phyloP scores from a whole-genome alignment of 2,888 invertebrate genomes.

The Ophion costatus region DNA sequence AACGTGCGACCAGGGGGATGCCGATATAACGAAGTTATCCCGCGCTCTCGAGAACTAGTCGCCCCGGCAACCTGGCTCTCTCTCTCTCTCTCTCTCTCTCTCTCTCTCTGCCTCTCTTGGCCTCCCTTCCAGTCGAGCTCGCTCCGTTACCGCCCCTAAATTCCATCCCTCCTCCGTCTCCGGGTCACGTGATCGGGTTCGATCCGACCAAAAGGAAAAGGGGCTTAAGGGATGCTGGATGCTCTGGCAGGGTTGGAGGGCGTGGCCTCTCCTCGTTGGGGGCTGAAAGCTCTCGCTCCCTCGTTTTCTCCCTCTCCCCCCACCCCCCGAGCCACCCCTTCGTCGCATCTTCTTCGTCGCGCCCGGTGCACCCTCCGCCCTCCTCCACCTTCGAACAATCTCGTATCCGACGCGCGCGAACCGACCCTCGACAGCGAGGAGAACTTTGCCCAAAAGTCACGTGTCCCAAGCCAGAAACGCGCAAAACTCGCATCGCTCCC shows the following conservation, averaged over 20 bases:
- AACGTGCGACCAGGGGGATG: slow-evolving; percentile 72
- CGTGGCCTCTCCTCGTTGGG: slow-evolving; percentile 86
- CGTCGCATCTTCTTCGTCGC: not conserved
- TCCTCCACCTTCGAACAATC: slow-evolving; percentile 18
- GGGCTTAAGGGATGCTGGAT: slow-evolving; percentile 85
- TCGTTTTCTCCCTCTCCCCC: slow-evolving; percentile 4
- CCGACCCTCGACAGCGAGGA: slow-evolving; percentile 72
- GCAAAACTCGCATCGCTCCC: slow-evolving; percentile 70
- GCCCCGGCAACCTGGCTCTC: slow-evolving; percentile 58
- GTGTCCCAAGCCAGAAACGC: slow-evolving; percentile 76
- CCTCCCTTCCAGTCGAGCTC: slow-evolving; percentile 29
- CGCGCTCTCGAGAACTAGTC: slow-evolving; percentile 68
- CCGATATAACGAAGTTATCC: slow-evolving; percentile 82
- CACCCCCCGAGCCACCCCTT: slow-evolving; percentile 9
- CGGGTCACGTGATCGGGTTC: slow-evolving; percentile 75
- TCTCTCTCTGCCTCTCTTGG: slow-evolving; percentile 25
- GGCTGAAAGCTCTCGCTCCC: slow-evolving; percentile 80
- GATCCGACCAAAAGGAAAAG: slow-evolving; percentile 74
- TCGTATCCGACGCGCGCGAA: slow-evolving; percentile 54
- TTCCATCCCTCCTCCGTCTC: slow-evolving; percentile 59
- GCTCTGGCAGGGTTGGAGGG: slow-evolving; percentile 87
- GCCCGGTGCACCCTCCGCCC: slow-evolving; percentile 2
- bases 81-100: slow-evolving; percentile 73
- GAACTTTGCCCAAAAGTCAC: slow-evolving; percentile 81
- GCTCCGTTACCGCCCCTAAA: slow-evolving; percentile 68